Conservation (phyloP, 2,113 vertebrate genomes). For the Chlorodrepanis virens region DNA sequence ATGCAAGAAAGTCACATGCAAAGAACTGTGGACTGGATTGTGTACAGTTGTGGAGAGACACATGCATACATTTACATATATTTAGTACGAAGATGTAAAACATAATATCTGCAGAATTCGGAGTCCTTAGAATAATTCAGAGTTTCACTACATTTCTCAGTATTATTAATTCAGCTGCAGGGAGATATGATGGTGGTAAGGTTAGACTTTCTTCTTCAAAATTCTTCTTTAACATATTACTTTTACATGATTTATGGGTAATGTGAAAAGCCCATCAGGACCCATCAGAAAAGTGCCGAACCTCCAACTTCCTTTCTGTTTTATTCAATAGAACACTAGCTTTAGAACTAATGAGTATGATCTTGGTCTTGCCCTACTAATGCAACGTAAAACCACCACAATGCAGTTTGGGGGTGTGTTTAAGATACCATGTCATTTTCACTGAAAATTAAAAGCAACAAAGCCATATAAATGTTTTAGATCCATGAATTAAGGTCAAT, state of each 20-base stretch:
- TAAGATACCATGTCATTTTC: not conserved
- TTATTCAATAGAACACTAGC: not conserved
- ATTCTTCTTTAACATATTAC: not conserved
- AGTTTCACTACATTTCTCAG: not conserved
- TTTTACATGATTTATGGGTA: not conserved
- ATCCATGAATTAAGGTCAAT: not conserved
- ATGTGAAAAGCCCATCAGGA: not conserved
- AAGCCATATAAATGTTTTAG: not conserved
- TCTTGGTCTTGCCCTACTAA: not conserved
- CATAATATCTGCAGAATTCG: not conserved
- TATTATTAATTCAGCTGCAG: not conserved
- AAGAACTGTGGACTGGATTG: not conserved
- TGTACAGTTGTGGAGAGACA: not conserved
- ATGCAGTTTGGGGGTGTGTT: not conserved
- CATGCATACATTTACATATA: not conserved
- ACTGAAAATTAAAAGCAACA: constrained; percentile 1
- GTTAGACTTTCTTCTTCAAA: not conserved
- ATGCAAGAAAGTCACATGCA: not conserved
- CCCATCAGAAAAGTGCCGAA: not conserved
- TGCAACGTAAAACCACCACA: not conserved
- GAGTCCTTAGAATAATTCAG: not conserved
- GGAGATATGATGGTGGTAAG: not conserved
- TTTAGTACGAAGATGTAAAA: not conserved
- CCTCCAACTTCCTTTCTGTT: not conserved
- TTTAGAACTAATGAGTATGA: not conserved